Percentiles rank a stretch among this genome's conserved stretches.
phyloP scores from a whole-genome alignment of 2,888 invertebrate species.

The Endotricha flammealis region DNA sequence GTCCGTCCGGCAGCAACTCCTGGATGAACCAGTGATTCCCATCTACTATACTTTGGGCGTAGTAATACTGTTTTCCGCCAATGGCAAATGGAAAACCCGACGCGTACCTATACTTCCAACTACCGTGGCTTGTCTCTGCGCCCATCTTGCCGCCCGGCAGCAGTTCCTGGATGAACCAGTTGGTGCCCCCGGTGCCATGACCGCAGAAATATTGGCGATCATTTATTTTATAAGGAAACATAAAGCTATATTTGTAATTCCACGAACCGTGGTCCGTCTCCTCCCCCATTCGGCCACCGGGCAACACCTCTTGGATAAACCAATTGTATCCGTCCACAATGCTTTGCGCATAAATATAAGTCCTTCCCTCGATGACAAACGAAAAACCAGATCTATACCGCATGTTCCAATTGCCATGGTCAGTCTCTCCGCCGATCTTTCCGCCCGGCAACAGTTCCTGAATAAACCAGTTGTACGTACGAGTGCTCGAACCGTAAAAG shows the following conservation, averaged over 20 bases:
- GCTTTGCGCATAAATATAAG: not conserved
- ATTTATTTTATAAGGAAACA: not conserved
- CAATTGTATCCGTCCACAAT: not conserved
- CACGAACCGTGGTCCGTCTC: not conserved
- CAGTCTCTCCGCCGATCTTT: not conserved
- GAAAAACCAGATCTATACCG: not conserved
- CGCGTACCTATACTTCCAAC: not conserved
- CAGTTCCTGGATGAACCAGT: not conserved
- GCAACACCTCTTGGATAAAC: not conserved
- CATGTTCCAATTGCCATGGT: not conserved
- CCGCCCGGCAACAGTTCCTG: slow-evolving; percentile 1
- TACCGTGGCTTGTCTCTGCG: not conserved
- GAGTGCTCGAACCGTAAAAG: not conserved
- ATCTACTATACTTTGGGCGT: not conserved
- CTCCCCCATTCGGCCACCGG: not conserved
- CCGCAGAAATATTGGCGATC: not conserved
- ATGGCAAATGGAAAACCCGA: not conserved
- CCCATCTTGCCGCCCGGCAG: not conserved
- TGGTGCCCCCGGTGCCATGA: not conserved
- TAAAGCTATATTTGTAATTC: not conserved
- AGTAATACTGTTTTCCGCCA: not conserved
- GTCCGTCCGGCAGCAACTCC: not conserved
- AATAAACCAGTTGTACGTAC: not conserved
- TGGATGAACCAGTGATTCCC: not conserved
- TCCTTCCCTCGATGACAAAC: not conserved